A percentile compares a stretch with the other conserved stretches of the same genome.
These are phyloP conservation scores for Rhopalosiphum maidis DNA, from an alignment of 1,140 invertebrate species.

Conservation along the genomic window DNA sequence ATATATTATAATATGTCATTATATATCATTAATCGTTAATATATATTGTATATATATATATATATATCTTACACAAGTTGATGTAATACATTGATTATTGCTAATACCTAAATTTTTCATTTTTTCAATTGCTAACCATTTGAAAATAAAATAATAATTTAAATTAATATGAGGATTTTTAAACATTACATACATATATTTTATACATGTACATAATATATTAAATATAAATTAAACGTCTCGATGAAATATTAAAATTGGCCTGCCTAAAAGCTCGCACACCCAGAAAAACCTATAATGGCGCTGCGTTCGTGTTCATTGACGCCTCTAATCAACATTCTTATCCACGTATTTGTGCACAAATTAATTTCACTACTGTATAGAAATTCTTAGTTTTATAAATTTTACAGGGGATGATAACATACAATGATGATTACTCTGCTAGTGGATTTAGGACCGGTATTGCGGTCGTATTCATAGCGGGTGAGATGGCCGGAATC, in stretches of 20 bases:
- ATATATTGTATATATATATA: too few species aligned
- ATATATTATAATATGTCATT: too few species aligned
- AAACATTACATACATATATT: not conserved
- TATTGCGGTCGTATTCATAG: conserved; percentile 68
- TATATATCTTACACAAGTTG: not conserved
- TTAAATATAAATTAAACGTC: not conserved
- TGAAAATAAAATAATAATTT: not conserved
- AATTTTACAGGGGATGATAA: not conserved
- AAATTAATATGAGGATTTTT: not conserved
- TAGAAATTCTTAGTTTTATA: not conserved
- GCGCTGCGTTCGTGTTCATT: too few species aligned
- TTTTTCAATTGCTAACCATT: not conserved
- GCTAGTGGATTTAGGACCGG: not conserved
- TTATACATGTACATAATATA: not conserved
- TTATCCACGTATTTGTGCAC: not conserved
- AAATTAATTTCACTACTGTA: not conserved
- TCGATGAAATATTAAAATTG: not conserved
- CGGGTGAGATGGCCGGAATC: conserved; percentile 78
- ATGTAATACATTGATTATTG: not conserved
- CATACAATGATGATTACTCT: not conserved
- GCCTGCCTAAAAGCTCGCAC: not conserved
- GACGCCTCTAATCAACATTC: not conserved
- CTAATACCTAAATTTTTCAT: not conserved
- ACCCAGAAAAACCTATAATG: not conserved
- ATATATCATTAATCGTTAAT: too few species aligned